Evolutionary conservation across 2,797 vertebrate genomes (phyloP), one percentile per base, ranked within the genome.

Genomic region (Sebastes hubbsi): DNA sequence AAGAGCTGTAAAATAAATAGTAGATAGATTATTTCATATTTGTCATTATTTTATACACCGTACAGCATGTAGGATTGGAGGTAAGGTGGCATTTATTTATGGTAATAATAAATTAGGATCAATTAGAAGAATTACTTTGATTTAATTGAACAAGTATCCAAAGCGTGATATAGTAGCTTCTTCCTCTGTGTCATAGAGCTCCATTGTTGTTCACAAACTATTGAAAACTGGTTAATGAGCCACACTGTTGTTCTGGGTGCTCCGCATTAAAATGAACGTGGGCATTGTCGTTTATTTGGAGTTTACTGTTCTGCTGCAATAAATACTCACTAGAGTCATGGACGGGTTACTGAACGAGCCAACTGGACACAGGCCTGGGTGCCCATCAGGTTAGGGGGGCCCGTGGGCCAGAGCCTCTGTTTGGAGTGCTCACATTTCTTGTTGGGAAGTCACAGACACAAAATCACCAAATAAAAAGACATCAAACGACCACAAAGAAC

Each of bases 1-100:
- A 8, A 76, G 18, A 75, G 24, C 18, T 59, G 32, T 18, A 29
- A 75, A 87, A 90, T 90, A 88, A 87, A 87, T 87, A 88, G 32
- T 49, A 4, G 12, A 46, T 22, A 36, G 38, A 58, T 73, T 55
- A 34, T 46, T 1, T 46, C 9, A 18, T 16, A 59, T 42, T 22
- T 16, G 5, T 69, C 5, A 8, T 64, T 75, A 55, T 52, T 79
- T 72, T 34, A 52, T 25, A 75, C 82, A 82, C 36, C 12, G 6
- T 62, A 75, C 64, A 85, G 77, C 67, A 66, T 14, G 32, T 1
- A 29, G 55, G 61, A 65, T 10, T 22, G 52, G 69, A 80, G 72
- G 70, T 68, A 75, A n/a, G 34, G 3, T 20, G 14, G 42, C 22
- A 18, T 20, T 59, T 9, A 36, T 14, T 11, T 55, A 29, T 52